A percentile compares a stretch with the other conserved stretches of the same genome.
Evolutionary conservation across 2,888 invertebrate species (phyloP).

Genomic region (Andrena minutula): DNA sequence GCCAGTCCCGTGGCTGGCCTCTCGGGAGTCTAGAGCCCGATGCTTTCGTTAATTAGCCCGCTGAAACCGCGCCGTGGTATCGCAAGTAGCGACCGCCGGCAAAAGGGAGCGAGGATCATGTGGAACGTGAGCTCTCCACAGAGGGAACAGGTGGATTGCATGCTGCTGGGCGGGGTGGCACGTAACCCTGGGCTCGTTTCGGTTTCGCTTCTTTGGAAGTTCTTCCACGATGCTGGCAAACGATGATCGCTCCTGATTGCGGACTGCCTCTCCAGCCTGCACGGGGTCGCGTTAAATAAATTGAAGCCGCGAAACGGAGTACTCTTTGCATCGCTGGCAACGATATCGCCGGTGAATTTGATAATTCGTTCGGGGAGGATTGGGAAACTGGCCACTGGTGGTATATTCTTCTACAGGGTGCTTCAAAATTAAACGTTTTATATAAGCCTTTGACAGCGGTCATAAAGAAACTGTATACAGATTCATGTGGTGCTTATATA

Average conservation of each 20-base stretch:
- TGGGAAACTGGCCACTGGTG: neutral
- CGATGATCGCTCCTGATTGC: slow-evolving; percentile 30
- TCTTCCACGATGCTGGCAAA: slow-evolving; percentile 36
- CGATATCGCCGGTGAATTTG: slow-evolving; percentile 3
- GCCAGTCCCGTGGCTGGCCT: neutral
- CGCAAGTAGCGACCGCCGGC: slow-evolving; percentile 29
- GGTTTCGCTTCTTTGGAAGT: slow-evolving; percentile 27
- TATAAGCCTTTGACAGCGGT: no score
- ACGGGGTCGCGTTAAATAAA: slow-evolving; percentile 28
- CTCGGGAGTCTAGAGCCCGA: slow-evolving; percentile 13
- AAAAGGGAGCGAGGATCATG: slow-evolving; percentile 33
- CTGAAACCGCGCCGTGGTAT: slow-evolving; percentile 38
- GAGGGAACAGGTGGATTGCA: slow-evolving; percentile 27
- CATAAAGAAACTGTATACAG: no score
- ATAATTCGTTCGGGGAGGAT: neutral
- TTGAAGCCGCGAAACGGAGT: neutral
- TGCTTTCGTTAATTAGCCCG: slow-evolving; percentile 55
- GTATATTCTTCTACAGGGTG: neutral
- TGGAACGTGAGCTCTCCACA: slow-evolving; percentile 9
- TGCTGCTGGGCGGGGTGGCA: slow-evolving; percentile 5
- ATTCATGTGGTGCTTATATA: no score
- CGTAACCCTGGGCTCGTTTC: slow-evolving; percentile 24
- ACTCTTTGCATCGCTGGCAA: neutral
- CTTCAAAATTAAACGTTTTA: neutral
- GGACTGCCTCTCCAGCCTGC: slow-evolving; percentile 7